Evolutionary conservation across 2,888 invertebrate genomes (phyloP).

Genomic region (Mylabris sibirica): DNA sequence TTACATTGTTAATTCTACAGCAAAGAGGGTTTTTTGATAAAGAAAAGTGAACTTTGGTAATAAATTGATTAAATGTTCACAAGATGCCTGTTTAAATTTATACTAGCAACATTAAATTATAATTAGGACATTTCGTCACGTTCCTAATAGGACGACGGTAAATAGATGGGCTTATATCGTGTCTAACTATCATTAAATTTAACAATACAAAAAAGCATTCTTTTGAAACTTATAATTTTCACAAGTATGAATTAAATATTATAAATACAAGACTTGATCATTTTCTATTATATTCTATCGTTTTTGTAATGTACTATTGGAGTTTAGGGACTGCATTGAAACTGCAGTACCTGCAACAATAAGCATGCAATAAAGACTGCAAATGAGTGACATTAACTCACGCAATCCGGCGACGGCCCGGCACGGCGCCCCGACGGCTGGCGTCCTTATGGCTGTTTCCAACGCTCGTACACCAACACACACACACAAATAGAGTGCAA

Average conservation of each 20-base stretch:
- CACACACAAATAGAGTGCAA: background rate
- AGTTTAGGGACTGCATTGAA: conserved; percentile 32
- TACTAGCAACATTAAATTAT: conserved; percentile 16
- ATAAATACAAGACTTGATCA: background rate
- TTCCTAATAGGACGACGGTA: conserved; percentile 13
- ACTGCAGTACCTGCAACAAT: conserved; percentile 39
- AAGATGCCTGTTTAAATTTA: conserved; percentile 15
- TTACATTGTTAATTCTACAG: background rate
- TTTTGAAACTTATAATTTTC: background rate
- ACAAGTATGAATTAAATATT: background rate
- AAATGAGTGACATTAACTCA: conserved; percentile 48
- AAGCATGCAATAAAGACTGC: conserved; percentile 43
- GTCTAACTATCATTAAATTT: conserved; percentile 24
- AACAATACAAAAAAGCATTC: conserved; percentile 12
- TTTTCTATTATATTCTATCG: background rate
- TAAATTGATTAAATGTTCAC: conserved; percentile 28
- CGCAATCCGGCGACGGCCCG: conserved; percentile 46
- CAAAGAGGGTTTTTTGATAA: background rate
- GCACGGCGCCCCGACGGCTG: conserved; percentile 47
- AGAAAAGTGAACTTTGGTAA: conserved; percentile 21
- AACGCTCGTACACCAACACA: conserved; percentile 21
- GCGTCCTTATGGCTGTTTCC: conserved; percentile 38
- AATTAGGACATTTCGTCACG: conserved; percentile 30
- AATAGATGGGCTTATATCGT: conserved; percentile 29
- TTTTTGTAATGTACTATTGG: background rate